These are phyloP conservation scores for Butastur rufipennis DNA, from an alignment of 2,113 vertebrate genomes.

Conservation along the genomic window DNA sequence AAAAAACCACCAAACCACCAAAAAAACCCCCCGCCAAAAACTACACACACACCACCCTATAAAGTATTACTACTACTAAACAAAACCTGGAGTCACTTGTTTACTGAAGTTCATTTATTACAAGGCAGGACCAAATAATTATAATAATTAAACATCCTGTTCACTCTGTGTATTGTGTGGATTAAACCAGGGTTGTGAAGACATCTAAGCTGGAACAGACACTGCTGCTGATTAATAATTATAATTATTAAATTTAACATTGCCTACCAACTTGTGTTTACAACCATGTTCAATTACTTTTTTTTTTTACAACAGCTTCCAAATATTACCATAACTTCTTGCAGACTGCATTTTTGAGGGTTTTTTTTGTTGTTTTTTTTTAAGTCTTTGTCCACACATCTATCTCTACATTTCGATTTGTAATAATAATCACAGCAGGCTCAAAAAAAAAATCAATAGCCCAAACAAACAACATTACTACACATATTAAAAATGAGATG, in stretches of 20 bases:
- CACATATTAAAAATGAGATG: neutral
- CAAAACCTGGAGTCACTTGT: neutral
- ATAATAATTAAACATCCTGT: no score
- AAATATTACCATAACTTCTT: neutral
- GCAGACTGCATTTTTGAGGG: neutral
- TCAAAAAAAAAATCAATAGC: neutral
- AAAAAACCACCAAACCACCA: neutral
- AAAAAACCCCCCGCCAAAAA: accelerated
- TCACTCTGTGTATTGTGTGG: no score
- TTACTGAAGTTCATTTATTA: neutral
- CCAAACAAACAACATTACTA: neutral
- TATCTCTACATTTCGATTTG: neutral
- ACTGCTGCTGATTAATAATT: no score
- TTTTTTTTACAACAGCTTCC: neutral
- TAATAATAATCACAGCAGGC: neutral
- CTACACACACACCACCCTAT: accelerated
- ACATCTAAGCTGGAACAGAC: no score
- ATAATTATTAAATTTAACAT: neutral
- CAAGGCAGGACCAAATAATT: neutral
- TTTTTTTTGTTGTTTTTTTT: neutral
- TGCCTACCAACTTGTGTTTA: neutral
- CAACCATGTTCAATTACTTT: neutral
- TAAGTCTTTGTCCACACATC: neutral
- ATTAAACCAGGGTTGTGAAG: no score
- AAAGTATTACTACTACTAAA: neutral